A percentile compares a stretch with the other conserved stretches of the same genome.
Conservation (phyloP, 2,888 invertebrate genomes). For the Drosophila austrosaltans region DNA sequence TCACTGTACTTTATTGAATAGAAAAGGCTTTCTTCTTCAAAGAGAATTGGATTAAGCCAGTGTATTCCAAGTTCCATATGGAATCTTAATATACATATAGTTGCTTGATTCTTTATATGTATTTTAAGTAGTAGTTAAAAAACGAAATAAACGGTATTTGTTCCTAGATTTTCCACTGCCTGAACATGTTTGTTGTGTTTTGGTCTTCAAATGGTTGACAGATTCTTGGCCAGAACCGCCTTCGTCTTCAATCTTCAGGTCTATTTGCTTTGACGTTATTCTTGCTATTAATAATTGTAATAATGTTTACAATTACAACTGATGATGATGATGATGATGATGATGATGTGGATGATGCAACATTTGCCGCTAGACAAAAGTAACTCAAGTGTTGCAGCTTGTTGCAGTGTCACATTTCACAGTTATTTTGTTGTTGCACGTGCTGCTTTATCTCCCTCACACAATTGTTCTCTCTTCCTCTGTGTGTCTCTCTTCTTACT, state of each 20-base stretch:
- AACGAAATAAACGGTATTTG: background rate
- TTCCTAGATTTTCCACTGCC: constrained; percentile 2
- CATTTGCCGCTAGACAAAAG: constrained; percentile 33
- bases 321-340: constrained; percentile 19
- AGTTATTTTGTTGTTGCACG: constrained; percentile 53
- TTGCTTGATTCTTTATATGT: too few relatives aligned
- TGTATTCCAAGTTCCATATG: too few relatives aligned
- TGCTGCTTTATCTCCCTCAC: constrained; percentile 28
- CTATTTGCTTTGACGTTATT: constrained; percentile 30
- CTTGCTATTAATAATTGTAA: constrained; percentile 20
- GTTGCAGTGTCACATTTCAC: constrained; percentile 69
- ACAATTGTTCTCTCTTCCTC: constrained; percentile 45
- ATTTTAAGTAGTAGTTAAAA: too few relatives aligned
- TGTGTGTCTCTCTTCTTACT: constrained; percentile 30
- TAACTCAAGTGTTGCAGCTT: constrained; percentile 52
- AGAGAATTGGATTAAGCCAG: too few relatives aligned
- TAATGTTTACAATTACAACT: constrained; percentile 10
- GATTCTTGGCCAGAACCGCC: background rate
- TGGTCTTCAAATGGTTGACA: constrained; percentile 8
- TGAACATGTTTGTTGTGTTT: background rate
- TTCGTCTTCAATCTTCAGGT: background rate
- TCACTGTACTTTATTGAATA: too few relatives aligned
- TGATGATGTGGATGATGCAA: constrained; percentile 47
- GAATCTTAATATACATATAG: too few relatives aligned
- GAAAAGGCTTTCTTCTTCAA: too few relatives aligned